Base-by-base conservation (phyloP, 2,888 invertebrate genomes). In the Melinaea menophilus region DNA sequence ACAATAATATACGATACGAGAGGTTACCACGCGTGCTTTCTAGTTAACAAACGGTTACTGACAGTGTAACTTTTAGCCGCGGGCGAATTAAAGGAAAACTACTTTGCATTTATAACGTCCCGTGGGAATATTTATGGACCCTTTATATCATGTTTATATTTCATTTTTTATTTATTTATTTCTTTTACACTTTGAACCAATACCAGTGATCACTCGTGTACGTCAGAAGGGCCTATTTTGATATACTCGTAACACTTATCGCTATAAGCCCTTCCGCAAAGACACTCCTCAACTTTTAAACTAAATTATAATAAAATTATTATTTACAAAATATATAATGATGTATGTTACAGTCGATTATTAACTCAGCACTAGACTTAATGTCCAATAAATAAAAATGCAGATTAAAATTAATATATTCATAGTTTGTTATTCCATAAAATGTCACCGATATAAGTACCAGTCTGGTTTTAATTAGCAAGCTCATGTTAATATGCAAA, bases 401-500 rank as follows among this genome's bases (percentile, higher is more conserved):
- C 66, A 60, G 61, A 67, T 67, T 67, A 63, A 65, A 63, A 57
- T 58, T 69, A 67, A 69, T 69, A 63, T 67, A 69, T 69, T 67
- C 67, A 69, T 66, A 67, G 65, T 34, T 62, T 61, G 56, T 56
- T 58, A 31, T 34, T 58, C 22, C 63, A 70, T 67, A 63, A 70
- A 67, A 70, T 63, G 11, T 57, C 66, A 47, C 55, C 60, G 61
- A 66, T 64, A 63, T 62, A 64, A 46, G 59, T 62, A 55, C 56
- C 55, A 46, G 62, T 62, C 58, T 45, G 55, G 62, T 66, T 69
- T 69, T 68, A 69, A 69, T 69, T 68, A 68, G 61, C 57, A 68
- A 63, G 69, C 67, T 63, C 63, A 69, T 67, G 67, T 63, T 69
- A 65, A 67, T 69, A 67, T 63, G 69, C 65, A 63, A 61, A 63